Conservation (phyloP, 2,113 vertebrate species). For the Tupaia chinensis region DNA sequence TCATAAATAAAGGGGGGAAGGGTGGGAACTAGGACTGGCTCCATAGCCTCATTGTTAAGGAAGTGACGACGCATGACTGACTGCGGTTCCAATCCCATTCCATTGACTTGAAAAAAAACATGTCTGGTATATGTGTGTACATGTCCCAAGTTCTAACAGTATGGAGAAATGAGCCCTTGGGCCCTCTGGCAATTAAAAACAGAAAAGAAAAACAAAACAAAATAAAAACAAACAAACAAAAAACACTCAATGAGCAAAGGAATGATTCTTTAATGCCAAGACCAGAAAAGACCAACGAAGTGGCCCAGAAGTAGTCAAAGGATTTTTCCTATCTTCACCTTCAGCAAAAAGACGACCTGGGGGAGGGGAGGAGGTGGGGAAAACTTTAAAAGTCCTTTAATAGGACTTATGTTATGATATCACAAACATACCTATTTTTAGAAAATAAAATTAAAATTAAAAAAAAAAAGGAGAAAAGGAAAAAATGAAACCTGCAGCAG, state of each 20-base stretch:
- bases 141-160: no score
- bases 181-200: no score
- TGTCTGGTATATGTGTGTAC: no score
- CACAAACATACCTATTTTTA: slow-evolving; percentile 13
- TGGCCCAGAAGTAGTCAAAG: neutral
- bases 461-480: neutral
- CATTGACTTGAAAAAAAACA: no score
- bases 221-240: no score
- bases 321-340: neutral
- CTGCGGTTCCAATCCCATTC: no score
- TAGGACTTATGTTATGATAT: neutral
- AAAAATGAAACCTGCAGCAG: neutral
- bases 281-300: neutral
- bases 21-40: no score
- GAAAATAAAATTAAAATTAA: slow-evolving; percentile 39
- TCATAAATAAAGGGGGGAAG: no score
- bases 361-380: neutral
- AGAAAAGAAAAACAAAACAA: no score
- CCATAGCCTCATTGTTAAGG: no score
- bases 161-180: no score
- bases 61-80: no score
- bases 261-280: neutral
- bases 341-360: neutral
- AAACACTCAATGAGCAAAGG: neutral
- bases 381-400: slow-evolving; percentile 35